Percentiles rank a stretch among this genome's conserved stretches.
These are phyloP conservation scores for Hippocampus kuda DNA, from an alignment of 2,797 vertebrate genomes.

Conservation along the genomic window DNA sequence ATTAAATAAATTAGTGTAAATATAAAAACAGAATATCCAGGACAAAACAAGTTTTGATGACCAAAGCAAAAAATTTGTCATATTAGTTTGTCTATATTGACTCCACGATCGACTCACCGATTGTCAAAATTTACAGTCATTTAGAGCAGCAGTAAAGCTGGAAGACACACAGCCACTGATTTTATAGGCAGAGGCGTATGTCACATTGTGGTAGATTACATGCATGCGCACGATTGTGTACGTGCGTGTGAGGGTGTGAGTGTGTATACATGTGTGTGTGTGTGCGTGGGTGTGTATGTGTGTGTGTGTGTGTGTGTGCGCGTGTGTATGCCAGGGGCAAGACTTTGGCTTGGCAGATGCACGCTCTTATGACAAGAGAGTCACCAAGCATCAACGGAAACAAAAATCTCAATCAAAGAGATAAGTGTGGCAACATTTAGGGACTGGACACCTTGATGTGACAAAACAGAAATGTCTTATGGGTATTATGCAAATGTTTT, in stretches of 20 bases:
- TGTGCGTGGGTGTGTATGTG: no score
- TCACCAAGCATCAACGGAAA: neutral
- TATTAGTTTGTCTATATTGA: neutral
- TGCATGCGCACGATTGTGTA: neutral
- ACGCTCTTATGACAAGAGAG: neutral
- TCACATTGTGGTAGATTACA: conserved; percentile 28
- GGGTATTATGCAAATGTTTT: conserved; percentile 29
- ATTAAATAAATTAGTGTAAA: conserved; percentile 18
- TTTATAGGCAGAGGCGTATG: conserved; percentile 31
- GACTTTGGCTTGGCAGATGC: neutral
- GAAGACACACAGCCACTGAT: conserved; percentile 24
- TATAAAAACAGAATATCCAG: neutral
- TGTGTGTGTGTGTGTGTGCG: no score
- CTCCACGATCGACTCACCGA: neutral
- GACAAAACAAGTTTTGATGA: conserved; percentile 16
- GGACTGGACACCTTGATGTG: conserved; percentile 11
- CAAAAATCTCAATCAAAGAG: neutral
- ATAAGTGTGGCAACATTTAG: neutral
- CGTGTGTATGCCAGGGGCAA: neutral
- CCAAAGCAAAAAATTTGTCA: conserved; percentile 7
- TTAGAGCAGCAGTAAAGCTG: conserved; percentile 23
- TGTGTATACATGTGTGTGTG: no score
- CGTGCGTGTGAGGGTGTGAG: no score
- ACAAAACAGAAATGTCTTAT: conserved; percentile 13
- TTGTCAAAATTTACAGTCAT: conserved; percentile 33